Percentiles rank a stretch among this genome's conserved stretches.
Conservation (phyloP, 1,140 invertebrate species). For the Platyscapa corneri region DNA sequence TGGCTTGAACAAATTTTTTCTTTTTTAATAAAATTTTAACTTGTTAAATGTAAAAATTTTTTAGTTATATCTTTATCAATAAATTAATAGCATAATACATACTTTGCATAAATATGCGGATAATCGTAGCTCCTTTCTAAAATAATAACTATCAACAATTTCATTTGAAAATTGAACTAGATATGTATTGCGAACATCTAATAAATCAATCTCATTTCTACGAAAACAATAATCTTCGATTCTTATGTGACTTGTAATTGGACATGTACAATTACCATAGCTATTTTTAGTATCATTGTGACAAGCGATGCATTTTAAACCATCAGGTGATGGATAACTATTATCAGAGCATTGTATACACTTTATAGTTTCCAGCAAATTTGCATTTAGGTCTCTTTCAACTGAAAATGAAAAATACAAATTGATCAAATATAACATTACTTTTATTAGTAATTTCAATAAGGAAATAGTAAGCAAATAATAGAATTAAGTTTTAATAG, state of each 20-base stretch:
- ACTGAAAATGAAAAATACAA: conserved; percentile 63
- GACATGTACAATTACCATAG: conserved; percentile 62
- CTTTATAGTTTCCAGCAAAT: conserved; percentile 60
- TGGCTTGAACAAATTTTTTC: no score
- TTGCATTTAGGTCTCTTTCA: conserved; percentile 70
- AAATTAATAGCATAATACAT: conserved; percentile 41
- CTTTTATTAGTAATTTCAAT: no score
- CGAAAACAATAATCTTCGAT: conserved; percentile 70
- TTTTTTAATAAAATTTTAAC: no score
- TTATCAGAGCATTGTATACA: conserved; percentile 73
- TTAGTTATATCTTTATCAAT: neutral
- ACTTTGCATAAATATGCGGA: conserved; percentile 76
- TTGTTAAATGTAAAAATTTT: no score
- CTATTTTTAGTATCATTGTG: conserved; percentile 55
- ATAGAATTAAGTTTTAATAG: no score
- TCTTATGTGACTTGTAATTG: conserved; percentile 57
- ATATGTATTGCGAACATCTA: conserved; percentile 66
- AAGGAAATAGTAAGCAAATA: no score
- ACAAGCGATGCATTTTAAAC: conserved; percentile 71
- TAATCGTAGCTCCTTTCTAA: conserved; percentile 72
- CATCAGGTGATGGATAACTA: conserved; percentile 68
- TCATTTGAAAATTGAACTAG: conserved; percentile 67
- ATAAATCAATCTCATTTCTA: conserved; percentile 61
- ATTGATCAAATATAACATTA: conserved; percentile 31
- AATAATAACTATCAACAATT: conserved; percentile 72